Conservation (phyloP, 2,888 invertebrate genomes). For the Tenodera sinensis region DNA sequence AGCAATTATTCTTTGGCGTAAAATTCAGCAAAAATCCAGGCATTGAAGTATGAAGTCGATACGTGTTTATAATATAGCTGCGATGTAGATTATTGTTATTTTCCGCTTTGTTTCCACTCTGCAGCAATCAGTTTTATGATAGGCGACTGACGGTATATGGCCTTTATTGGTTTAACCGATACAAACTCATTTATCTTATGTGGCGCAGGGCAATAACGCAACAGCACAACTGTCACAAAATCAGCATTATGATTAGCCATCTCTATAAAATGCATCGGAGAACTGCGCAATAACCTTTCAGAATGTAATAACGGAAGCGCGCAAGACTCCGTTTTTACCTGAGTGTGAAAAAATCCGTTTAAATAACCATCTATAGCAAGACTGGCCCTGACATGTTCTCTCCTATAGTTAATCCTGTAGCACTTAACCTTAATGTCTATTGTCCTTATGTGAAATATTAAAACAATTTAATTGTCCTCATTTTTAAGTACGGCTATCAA, state of each 20-base stretch:
- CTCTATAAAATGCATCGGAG: neutral
- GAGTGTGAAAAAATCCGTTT: neutral
- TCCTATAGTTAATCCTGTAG: no score
- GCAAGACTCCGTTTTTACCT: neutral
- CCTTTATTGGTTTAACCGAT: neutral
- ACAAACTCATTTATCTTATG: neutral
- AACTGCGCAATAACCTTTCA: neutral
- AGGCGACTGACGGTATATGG: neutral
- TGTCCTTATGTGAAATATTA: neutral
- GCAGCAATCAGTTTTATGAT: neutral
- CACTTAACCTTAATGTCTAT: no score
- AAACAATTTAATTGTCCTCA: neutral
- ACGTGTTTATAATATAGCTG: neutral
- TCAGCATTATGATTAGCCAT: neutral
- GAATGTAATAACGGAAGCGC: neutral
- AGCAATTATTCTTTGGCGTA: neutral
- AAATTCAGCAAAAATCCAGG: neutral
- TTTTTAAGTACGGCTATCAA: neutral
- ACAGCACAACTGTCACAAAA: neutral
- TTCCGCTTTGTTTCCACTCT: neutral
- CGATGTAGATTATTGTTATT: neutral
- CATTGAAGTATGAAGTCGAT: neutral
- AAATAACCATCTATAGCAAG: no score
- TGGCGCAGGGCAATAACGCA: neutral
- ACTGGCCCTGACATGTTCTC: no score